Base-by-base conservation (phyloP, 2,797 vertebrate species). In the Graptemys geographica region DNA sequence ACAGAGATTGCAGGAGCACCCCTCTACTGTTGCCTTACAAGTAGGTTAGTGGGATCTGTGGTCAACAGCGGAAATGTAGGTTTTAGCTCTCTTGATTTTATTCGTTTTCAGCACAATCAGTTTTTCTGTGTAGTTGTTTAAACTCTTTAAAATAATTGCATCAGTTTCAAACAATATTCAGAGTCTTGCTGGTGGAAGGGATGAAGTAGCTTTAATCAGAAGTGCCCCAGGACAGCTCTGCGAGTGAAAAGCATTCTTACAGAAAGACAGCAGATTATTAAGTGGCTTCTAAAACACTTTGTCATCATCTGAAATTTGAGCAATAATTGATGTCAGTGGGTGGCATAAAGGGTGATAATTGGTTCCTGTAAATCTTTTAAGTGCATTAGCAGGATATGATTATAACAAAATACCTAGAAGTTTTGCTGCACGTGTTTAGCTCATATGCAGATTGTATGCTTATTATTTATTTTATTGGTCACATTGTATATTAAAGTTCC, bases 301-400 rank as follows among this genome's bases (percentile, higher is more conserved):
- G 94, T 96, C 96, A 90, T 96, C 92, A 49, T 96, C 96, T 97
- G 94, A 89, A 94, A 96, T 96, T 88, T 94, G 92, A 96, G 93
- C 91, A 96, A 85, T 97, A 97, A 96, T 96, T 97, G 97, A 92
- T 97, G 96, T 85, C 10, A 3, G 94, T 97, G 96, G 96, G 96
- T 96, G 96, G 96, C 92, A 95, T 93, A 94, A 97, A 88, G 95
- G 85, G 90, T 89, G 95, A 91, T 97, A 97, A 97, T 96, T 97
- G 95, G 94, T 96, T 97, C 94, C 86, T 94, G 95, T 96, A 95
- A 96, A 92, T 94, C 95, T 96, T 91, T 65, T 87, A 94, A 96
- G 96, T 96, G 96, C 96, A 69, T 96, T 94, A 94, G 89, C 85
- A 79, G 90, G 87, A 92, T 90, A 76, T 27, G 90, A 87, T 94